Evolutionary conservation across 2,888 invertebrate species (phyloP).

Genomic region (Neocrepidodera transversa): DNA sequence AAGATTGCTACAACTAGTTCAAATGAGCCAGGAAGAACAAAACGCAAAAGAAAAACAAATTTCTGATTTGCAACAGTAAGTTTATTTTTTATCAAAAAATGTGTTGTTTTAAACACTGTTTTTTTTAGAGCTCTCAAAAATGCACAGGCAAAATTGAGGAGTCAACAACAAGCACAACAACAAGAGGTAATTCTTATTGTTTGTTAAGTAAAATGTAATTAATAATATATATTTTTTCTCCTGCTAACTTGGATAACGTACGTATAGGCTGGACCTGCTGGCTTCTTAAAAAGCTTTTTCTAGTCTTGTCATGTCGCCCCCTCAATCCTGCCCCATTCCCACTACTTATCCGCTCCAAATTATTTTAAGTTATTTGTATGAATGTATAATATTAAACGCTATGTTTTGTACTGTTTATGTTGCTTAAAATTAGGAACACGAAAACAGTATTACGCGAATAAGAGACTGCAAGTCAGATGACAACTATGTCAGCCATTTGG

Average conservation of each 20-base stretch:
- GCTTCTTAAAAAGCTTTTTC: conserved; percentile 95
- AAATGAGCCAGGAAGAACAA: conserved; percentile 94
- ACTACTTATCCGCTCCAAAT: conserved; percentile 43
- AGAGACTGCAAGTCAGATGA: conserved; percentile 39
- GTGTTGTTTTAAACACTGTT: conserved; percentile 26
- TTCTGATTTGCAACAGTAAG: conserved; percentile 90
- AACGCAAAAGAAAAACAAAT: conserved; percentile 92
- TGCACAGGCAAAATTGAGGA: conserved; percentile 89
- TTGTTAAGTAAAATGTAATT: conserved; percentile 24
- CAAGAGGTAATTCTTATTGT: conserved; percentile 66
- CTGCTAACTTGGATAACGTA: conserved; percentile 50
- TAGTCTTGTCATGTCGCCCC: conserved; percentile 62
- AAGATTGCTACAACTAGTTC: conserved; percentile 84
- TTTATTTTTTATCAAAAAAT: too few relatives aligned
- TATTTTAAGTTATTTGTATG: conserved; percentile 36
- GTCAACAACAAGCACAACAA: conserved; percentile 80
- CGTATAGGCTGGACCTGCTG: conserved; percentile 86
- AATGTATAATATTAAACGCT: conserved; percentile 34
- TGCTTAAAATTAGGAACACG: conserved; percentile 33
- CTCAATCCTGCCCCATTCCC: conserved; percentile 58
- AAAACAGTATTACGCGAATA: conserved; percentile 21
- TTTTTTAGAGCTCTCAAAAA: conserved; percentile 82
- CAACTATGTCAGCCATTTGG: conserved; percentile 58
- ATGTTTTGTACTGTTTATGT: conserved; percentile 37
- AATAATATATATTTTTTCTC: conserved; percentile 39